Conservation (phyloP, 2,113 vertebrate species). For the Stegastes partitus region DNA sequence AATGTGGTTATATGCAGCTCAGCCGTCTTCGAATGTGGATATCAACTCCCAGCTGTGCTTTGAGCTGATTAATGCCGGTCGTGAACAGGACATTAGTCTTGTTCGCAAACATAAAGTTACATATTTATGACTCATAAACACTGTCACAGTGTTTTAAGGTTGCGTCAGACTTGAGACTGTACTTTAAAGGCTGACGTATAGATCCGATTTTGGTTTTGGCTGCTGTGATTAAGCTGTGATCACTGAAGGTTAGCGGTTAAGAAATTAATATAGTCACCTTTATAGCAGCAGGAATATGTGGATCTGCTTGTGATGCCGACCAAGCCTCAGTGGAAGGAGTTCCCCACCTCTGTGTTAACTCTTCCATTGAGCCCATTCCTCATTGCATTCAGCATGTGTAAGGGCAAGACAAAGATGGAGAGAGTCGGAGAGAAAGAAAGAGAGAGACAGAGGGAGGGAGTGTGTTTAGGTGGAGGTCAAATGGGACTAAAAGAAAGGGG, state of each 20-base stretch:
- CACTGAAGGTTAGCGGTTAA: constrained; percentile 7
- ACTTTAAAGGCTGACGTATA: neutral
- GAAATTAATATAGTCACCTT: constrained; percentile 7
- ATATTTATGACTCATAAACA: neutral
- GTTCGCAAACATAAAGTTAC: too few species aligned
- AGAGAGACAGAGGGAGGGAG: constrained; percentile 2
- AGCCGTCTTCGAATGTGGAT: too few species aligned
- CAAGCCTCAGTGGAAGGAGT: neutral
- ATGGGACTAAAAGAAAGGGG: constrained; percentile 40
- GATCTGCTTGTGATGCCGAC: constrained; percentile 25
- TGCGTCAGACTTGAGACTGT: neutral
- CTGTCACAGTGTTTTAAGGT: neutral
- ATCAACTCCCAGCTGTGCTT: too few species aligned
- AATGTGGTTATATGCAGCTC: too few species aligned
- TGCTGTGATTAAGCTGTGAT: neutral
- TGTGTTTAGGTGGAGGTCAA: constrained; percentile 53
- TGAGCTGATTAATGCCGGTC: too few species aligned
- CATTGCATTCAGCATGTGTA: constrained; percentile 50
- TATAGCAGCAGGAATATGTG: constrained; percentile 3
- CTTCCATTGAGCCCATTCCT: constrained; percentile 53
- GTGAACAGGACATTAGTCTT: too few species aligned
- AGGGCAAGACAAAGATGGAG: constrained; percentile 42
- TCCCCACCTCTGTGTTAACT: constrained; percentile 47
- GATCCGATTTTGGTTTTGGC: constrained; percentile 5
- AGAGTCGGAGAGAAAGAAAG: constrained; percentile 3